Percentiles rank a stretch among this genome's conserved stretches.
phyloP scores from a whole-genome alignment of 1,140 invertebrate genomes.

The Branchinecta lindahli region DNA sequence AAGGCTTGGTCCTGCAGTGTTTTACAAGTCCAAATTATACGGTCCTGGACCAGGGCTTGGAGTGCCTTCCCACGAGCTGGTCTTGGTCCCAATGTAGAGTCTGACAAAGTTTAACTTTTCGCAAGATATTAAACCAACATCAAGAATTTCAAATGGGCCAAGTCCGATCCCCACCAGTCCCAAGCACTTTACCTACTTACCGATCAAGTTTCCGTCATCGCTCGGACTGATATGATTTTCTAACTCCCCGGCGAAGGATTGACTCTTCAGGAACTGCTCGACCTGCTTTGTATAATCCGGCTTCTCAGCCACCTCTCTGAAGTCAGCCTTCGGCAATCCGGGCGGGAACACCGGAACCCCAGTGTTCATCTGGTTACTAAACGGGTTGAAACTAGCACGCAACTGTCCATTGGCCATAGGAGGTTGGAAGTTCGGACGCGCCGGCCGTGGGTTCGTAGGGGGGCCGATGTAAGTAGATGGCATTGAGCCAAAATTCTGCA shows the following conservation, averaged over 20 bases:
- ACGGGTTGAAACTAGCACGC: background rate
- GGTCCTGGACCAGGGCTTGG: too few relatives aligned
- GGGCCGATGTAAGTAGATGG: background rate
- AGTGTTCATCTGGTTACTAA: background rate
- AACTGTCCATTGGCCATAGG: background rate
- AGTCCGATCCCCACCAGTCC: too few relatives aligned
- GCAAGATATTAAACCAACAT: too few relatives aligned
- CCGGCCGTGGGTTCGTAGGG: background rate
- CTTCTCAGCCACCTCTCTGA: background rate
- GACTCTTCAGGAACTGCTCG: slow-evolving; percentile 15
- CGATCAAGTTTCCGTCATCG: background rate
- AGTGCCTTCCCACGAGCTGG: too few relatives aligned
- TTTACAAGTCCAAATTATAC: too few relatives aligned
- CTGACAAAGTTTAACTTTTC: too few relatives aligned
- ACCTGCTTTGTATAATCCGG: slow-evolving; percentile 15
- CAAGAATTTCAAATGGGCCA: too few relatives aligned
- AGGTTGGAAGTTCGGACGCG: background rate
- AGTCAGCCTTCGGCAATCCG: background rate
- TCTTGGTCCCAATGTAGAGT: too few relatives aligned
- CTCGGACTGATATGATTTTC: background rate
- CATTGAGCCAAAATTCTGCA: background rate
- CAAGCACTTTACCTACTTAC: background rate
- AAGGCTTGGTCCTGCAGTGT: too few relatives aligned
- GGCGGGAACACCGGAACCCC: background rate
- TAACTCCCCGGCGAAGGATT: background rate